Evolutionary conservation across 2,888 invertebrate genomes (phyloP), one percentile per base, ranked within the genome.

Genomic region (Andrena haemorrhoa): DNA sequence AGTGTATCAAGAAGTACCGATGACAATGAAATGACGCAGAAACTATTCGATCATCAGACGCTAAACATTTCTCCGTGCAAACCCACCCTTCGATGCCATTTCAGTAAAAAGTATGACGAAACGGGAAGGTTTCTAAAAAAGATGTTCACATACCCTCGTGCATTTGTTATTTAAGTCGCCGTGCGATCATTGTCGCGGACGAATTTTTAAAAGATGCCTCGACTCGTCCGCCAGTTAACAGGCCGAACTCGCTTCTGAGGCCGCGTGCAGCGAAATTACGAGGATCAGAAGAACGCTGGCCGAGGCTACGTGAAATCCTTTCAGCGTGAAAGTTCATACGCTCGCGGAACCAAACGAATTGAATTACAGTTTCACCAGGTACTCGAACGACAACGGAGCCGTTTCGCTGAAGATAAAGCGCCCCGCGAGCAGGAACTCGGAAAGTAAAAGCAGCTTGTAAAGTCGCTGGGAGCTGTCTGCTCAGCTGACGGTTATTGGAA

Each of bases 281-380:
- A 51, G 20, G 31, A 51, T 16, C 16, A 20, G 29, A 49, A 53
- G 58, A 70, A 41, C 58, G 29, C 10, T 56, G 23, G 23, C 53
- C 49, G 71, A 12, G 51, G 61, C 33, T 10, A 47, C 31, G 71
- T 20, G 72, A 65, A 41, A 76, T 72, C 64, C 47, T 47, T 33
- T 33, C 63, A 31, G 47, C 73, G 77, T 77, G 77, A 77, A 77
- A 77, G 77, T 77, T 20, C 20, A 60, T 65, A 29, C 49, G 31
- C 23, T n/a, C 33, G 33, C 49, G 33, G 33, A 76, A 65, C 33
- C 33, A 16, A 64, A 23, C 58, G 51, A 35, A 73, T 73, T 41
- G 63, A 33, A 56, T 72, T 72, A 64, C 49, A 49, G 73, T 77
- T 77, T 73, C 77, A 60, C 69, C 26, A n/a, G 49, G 4, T 33